These are phyloP conservation scores for Malurus cyaneus DNA, from an alignment of 2,113 vertebrate genomes.

Conservation along the genomic window DNA sequence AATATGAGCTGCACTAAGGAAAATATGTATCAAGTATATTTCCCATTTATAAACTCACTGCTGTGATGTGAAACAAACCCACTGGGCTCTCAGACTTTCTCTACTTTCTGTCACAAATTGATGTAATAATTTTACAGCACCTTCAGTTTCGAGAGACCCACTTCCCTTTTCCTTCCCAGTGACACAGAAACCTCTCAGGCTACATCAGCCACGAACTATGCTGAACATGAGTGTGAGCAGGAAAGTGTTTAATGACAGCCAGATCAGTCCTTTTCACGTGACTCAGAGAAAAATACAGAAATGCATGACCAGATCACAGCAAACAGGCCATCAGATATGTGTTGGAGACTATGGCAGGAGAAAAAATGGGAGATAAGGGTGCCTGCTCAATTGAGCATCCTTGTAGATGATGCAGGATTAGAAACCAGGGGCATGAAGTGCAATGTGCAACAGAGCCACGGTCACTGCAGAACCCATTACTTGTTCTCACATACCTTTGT, in stretches of 20 bases:
- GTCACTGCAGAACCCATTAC: not conserved
- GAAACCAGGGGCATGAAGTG: not conserved
- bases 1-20: not conserved
- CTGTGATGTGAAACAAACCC: not conserved
- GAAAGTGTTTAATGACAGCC: not conserved
- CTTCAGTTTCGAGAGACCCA: not conserved
- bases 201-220: not conserved
- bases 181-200: not conserved
- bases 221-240: not conserved
- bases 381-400: not conserved
- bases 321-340: not conserved
- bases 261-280: not conserved
- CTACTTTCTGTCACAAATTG: not conserved
- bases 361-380: not conserved
- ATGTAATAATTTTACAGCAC: not conserved
- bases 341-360: not conserved
- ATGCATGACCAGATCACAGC: not conserved
- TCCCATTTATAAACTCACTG: not conserved
- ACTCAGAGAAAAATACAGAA: not conserved
- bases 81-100: not conserved
- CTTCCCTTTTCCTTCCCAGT: not conserved
- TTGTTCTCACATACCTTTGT: not conserved
- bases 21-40: not conserved
- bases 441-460: not conserved
- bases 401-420: not conserved